Base-by-base conservation (phyloP, 1,140 invertebrate genomes). In the Eumeta japonica region DNA sequence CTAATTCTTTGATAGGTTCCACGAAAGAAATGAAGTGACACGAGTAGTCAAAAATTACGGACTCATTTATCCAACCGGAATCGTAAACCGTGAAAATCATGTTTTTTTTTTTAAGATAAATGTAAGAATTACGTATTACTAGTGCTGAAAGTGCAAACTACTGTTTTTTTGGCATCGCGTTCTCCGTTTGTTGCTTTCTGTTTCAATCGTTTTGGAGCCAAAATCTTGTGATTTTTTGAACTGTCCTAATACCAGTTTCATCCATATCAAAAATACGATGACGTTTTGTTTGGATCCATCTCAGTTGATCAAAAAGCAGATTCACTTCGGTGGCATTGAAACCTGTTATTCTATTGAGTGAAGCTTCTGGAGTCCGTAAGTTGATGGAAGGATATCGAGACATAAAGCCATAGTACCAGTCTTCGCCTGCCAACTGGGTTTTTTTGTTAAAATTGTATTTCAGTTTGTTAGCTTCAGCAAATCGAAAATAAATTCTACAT, bases 191-290 rank as follows among this genome's bases (percentile, higher is more conserved):
- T 24, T 9, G 31, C 45, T 13, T n/a, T n/a, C n/a, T 28, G 15
- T 39, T 44, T 47, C 30, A 35, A 28, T 2, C 41, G 36, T 39
- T 35, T 40, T 43, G 12, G 32, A 10, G 37, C 45, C 11, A 48
- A 11, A 9, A 48, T 18, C 35, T 46, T 46, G 12, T 16, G 10
- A 16, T 11, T 18, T 41, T 50, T 53, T 62, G 51, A 0, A 71
- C 67, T 14, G 62, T 64, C 16, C 46, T 55, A 16, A 62, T 35
- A 14, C 62, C 65, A 2, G 62, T 67, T 49, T 74, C 68, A n/a
- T n/a, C n/a, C n/a, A n/a, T n/a, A n/a, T n/a, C n/a, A n/a, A n/a
- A n/a, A n/a, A n/a, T n/a, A n/a, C n/a, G n/a, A n/a, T n/a, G n/a
- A n/a, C n/a, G n/a, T n/a, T n/a, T n/a, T n/a, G n/a, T n/a, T n/a